Percentiles rank a stretch among this genome's conserved stretches.
Evolutionary conservation across 2,113 vertebrate genomes (phyloP).

Genomic region (Regulus satrapa): DNA sequence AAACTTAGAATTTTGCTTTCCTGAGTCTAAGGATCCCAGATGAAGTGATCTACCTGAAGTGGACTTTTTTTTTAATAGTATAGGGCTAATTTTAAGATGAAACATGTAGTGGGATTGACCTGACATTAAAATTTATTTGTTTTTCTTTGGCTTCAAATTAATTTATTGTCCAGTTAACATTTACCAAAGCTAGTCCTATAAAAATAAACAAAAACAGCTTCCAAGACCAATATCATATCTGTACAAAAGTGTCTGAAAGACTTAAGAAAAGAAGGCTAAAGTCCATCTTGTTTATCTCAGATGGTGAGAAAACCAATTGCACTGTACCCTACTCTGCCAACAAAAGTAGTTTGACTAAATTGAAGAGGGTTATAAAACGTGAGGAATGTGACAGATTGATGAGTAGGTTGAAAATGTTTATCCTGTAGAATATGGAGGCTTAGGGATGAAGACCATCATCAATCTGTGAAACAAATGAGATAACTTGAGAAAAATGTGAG

Average conservation of each 20-base stretch:
- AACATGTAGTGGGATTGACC: not conserved
- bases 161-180: not conserved
- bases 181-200: not conserved
- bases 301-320: not conserved
- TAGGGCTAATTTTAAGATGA: not conserved
- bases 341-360: conserved; percentile 21
- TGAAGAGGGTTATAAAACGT: conserved; percentile 24
- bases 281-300: conserved; percentile 24
- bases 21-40: not conserved
- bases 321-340: conserved; percentile 5
- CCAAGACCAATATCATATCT: not conserved
- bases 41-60: not conserved
- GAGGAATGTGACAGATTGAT: conserved; percentile 50
- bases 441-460: conserved; percentile 38
- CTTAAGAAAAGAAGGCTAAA: not conserved
- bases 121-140: not conserved
- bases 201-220: not conserved
- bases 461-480: conserved; percentile 47
- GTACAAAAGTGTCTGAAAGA: not conserved
- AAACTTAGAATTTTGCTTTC: not conserved
- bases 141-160: not conserved
- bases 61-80: not conserved
- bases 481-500: conserved; percentile 60
- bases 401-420: conserved; percentile 47
- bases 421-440: conserved; percentile 24